Evolutionary conservation across 2,888 invertebrate species (phyloP), one percentile per base, ranked within the genome.

Genomic region (Dendrolimus pini): DNA sequence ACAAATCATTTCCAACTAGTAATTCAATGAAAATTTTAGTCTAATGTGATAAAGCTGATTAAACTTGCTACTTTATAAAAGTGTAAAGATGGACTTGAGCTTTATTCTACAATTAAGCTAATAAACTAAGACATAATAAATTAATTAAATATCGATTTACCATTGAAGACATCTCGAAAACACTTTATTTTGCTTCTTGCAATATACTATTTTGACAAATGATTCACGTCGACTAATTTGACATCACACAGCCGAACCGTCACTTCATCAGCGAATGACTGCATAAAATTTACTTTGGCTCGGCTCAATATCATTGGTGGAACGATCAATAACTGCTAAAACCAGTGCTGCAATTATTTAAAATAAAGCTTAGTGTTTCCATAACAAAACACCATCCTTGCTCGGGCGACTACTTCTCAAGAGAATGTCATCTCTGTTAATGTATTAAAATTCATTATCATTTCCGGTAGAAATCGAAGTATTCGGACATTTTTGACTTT

Each of bases 171-270:
- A 89, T 88, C 75, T 73, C 80, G 65, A 54, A 57, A 63, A 61
- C 63, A 63, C 65, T 61, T 65, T 69, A 68, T 69, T 64, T 66
- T 69, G 61, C 71, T 63, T 63, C 65, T 64, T 67, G 62, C 67
- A 66, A 56, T 68, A 66, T 64, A 69, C 65, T 71, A 68, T 74
- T 73, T 75, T 80, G 82, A 83, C 79, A 80, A 80, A 79, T 82
- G 75, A 83, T 84, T 86, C 83, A 86, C 86, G 80, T 80, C 69
- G 72, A 81, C 73, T 72, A 74, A 76, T 77, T 78, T 85, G 82
- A 83, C 82, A 84, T 82, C 76, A 83, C 77, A 69, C 69, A 60
- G 61, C 63, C 59, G 58, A 64, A 62, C 74, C 72, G 72, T 78
- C 77, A 77, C 74, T 68, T 70, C 70, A 70, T 66, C 75, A 75